A percentile compares a stretch with the other conserved stretches of the same genome.
Evolutionary conservation across 2,888 invertebrate species (phyloP).

Genomic region (Sphaerophoria taeniata): DNA sequence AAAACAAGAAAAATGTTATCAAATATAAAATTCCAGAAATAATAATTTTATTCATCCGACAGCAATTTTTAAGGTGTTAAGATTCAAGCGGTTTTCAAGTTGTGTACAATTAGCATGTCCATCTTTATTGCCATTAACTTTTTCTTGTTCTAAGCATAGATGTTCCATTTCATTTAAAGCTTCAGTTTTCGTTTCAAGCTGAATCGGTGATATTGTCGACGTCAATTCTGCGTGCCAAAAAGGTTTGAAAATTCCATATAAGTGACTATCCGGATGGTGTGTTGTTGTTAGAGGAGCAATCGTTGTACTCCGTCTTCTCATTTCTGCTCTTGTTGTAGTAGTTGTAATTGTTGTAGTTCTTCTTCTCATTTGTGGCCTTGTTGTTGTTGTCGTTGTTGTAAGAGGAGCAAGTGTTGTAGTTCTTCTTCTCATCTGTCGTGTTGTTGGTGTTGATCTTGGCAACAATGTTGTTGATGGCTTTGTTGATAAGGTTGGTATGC

Average conservation of each 20-base stretch:
- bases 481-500: too few relatives aligned
- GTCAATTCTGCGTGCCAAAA: background rate
- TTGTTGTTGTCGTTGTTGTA: too few relatives aligned
- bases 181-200: background rate
- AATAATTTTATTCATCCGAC: background rate
- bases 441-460: too few relatives aligned
- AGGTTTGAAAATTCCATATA: background rate
- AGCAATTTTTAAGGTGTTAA: background rate
- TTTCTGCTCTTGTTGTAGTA: too few relatives aligned
- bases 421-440: too few relatives aligned
- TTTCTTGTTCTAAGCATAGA: background rate
- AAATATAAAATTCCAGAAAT: background rate
- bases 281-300: background rate
- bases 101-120: background rate
- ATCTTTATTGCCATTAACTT: background rate
- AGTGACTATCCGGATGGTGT: background rate
- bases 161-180: background rate
- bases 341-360: background rate
- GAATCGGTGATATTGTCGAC: background rate
- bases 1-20: background rate
- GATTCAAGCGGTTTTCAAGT: background rate
- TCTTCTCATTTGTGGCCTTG: background rate
- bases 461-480: too few relatives aligned
- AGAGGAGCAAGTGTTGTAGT: too few relatives aligned
- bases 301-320: too few relatives aligned